Conservation (phyloP, 2,888 invertebrate species). For the Chrysomela aeneicollis region DNA sequence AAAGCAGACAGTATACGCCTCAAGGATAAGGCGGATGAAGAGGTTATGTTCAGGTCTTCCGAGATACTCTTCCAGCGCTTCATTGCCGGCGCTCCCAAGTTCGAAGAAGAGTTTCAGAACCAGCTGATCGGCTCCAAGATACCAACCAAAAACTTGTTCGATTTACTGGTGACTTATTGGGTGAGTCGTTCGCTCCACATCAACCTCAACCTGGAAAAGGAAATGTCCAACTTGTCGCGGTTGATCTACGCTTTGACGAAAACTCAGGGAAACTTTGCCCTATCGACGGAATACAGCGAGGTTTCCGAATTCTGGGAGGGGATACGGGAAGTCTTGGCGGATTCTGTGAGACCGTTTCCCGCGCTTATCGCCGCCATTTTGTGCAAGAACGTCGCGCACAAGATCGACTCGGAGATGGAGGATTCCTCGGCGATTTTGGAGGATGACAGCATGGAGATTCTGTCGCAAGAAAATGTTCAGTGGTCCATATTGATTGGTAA, state of each 20-base stretch:
- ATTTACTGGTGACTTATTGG: slow-evolving; percentile 76
- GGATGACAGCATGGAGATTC: slow-evolving; percentile 62
- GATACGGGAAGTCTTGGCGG: slow-evolving; percentile 75
- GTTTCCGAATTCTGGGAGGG: slow-evolving; percentile 85
- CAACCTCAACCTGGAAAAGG: slow-evolving; percentile 62
- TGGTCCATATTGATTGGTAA: slow-evolving; percentile 84
- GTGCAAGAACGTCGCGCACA: slow-evolving; percentile 77
- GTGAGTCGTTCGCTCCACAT: slow-evolving; percentile 68
- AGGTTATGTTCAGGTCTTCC: slow-evolving; percentile 58
- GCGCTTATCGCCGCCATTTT: slow-evolving; percentile 85
- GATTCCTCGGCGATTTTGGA: slow-evolving; percentile 51
- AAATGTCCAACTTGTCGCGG: slow-evolving; percentile 74
- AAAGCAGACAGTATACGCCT: slow-evolving; percentile 57
- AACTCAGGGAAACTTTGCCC: slow-evolving; percentile 64
- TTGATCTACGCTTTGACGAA: slow-evolving; percentile 73
- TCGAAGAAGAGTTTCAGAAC: slow-evolving; percentile 44
- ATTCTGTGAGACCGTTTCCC: slow-evolving; percentile 77
- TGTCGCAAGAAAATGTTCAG: slow-evolving; percentile 84
- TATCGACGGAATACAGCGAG: slow-evolving; percentile 72
- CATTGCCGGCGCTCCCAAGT: slow-evolving; percentile 48
- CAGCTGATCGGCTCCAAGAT: slow-evolving; percentile 60
- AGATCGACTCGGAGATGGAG: slow-evolving; percentile 59
- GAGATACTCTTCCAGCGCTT: slow-evolving; percentile 55
- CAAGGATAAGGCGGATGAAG: slow-evolving; percentile 58
- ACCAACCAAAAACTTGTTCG: slow-evolving; percentile 72